phyloP scores from a whole-genome alignment of 1,140 invertebrate genomes.

The Drosophila subpulchrella region DNA sequence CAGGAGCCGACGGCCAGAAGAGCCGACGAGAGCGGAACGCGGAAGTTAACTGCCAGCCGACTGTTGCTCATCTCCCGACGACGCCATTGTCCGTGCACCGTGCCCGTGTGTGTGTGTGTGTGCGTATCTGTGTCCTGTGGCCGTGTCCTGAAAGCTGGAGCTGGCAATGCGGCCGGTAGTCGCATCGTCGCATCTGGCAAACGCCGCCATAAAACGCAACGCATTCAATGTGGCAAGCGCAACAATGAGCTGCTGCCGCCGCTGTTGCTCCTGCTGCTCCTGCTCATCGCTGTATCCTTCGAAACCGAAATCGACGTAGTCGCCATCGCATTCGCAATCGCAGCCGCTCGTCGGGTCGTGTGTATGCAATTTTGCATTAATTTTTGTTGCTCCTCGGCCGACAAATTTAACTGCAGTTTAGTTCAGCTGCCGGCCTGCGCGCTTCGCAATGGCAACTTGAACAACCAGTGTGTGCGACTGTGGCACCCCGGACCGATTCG shows the following conservation, averaged over 20 bases:
- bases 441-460: conserved; percentile 15
- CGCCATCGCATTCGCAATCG: conserved; percentile 14
- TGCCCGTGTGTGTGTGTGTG: conserved; percentile 1
- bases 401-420: conserved; percentile 70
- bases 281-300: conserved; percentile 35
- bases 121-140: conserved; percentile 17
- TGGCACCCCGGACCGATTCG: neutral
- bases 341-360: conserved; percentile 61
- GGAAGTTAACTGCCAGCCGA: conserved; percentile 44
- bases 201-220: conserved; percentile 80
- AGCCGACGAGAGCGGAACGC: conserved; percentile 41
- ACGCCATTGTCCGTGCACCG: conserved; percentile 39
- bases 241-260: conserved; percentile 71
- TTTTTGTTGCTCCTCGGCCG: conserved; percentile 64
- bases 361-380: conserved; percentile 81
- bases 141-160: conserved; percentile 51
- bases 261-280: conserved; percentile 15
- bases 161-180: conserved; percentile 78
- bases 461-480: conserved; percentile 2
- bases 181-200: conserved; percentile 80
- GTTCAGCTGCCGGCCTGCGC: conserved; percentile 10
- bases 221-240: conserved; percentile 83
- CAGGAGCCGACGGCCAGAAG: neutral
- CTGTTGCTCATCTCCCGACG: conserved; percentile 74
- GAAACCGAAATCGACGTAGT: conserved; percentile 9